These are phyloP conservation scores for Onychomys leucogaster DNA, from an alignment of 2,797 vertebrate species.

Conservation along the genomic window DNA sequence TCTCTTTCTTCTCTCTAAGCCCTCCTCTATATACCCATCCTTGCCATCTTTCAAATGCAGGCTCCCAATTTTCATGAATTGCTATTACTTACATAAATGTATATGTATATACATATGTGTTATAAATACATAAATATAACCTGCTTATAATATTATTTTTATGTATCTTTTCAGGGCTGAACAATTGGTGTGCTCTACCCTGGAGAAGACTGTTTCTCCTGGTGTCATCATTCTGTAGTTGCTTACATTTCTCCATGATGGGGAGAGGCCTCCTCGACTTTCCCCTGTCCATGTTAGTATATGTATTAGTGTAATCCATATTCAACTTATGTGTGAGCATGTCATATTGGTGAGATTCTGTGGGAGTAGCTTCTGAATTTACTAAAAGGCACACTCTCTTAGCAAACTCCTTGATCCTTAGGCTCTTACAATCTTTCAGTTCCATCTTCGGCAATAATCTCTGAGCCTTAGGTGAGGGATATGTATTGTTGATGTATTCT, in stretches of 20 bases:
- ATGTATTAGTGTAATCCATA: background rate
- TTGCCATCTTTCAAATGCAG: background rate
- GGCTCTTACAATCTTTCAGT: background rate
- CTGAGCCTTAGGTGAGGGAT: background rate
- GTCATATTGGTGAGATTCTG: background rate
- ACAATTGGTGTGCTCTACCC: background rate
- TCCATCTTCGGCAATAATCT: background rate
- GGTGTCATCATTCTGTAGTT: background rate
- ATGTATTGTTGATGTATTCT: background rate
- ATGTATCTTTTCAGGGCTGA: background rate
- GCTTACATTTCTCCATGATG: too few relatives aligned
- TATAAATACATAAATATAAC: background rate
- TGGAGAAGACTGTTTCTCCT: background rate
- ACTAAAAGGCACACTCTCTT: background rate
- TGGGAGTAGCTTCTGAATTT: background rate
- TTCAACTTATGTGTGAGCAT: background rate
- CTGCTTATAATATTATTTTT: background rate
- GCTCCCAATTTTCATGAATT: background rate
- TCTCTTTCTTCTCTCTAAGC: background rate
- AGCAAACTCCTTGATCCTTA: background rate
- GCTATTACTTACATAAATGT: background rate
- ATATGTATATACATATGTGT: background rate
- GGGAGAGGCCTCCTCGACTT: background rate
- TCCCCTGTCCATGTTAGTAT: background rate
- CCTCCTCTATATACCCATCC: too few relatives aligned